Percentiles rank a stretch among this genome's conserved stretches.
Conservation (phyloP, 2,113 vertebrate genomes). For the Gulo gulo region DNA sequence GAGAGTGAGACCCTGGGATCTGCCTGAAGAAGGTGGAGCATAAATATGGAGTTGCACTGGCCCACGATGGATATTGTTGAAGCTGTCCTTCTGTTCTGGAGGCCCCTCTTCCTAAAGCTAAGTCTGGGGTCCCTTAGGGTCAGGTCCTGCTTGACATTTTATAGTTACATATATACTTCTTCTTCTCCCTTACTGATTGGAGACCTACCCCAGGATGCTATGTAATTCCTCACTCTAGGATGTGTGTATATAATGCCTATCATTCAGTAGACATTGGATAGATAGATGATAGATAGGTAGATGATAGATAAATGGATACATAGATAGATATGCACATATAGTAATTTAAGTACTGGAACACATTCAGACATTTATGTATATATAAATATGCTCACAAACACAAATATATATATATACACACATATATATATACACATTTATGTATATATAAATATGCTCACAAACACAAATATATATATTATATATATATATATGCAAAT, state of each 20-base stretch:
- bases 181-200: background rate
- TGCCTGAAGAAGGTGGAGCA: background rate
- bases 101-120: background rate
- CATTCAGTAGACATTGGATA: background rate
- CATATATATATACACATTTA: background rate
- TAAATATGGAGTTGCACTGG: background rate
- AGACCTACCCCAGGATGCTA: background rate
- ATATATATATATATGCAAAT: background rate
- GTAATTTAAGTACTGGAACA: background rate
- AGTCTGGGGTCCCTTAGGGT: background rate
- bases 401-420: too few species aligned
- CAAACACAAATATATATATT: background rate
- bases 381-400: background rate
- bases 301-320: background rate
- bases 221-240: background rate
- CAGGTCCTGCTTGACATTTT: background rate
- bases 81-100: background rate
- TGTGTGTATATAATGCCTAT: background rate
- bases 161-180: background rate
- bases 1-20: background rate
- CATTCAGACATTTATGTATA: background rate
- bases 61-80: background rate
- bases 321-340: background rate
- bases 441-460: background rate
- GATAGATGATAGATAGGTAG: background rate